Conservation (phyloP, 2,888 invertebrate genomes). For the Biston betularia region DNA sequence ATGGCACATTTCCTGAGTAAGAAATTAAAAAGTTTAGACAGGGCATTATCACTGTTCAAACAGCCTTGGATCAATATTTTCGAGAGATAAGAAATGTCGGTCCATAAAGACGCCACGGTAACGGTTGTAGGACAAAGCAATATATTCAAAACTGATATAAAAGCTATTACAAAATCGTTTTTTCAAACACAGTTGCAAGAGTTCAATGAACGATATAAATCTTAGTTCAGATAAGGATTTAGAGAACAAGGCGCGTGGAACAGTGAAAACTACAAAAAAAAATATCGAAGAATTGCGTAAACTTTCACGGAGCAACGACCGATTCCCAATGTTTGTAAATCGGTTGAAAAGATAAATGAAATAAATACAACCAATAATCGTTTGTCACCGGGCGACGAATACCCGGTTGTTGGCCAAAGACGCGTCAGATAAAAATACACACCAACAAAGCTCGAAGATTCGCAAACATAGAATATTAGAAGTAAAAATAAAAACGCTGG, state of each 20-base stretch:
- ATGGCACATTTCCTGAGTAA: constrained; percentile 45
- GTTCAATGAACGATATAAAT: constrained; percentile 58
- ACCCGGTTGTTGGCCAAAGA: constrained; percentile 53
- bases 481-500: constrained; percentile 19
- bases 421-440: constrained; percentile 64
- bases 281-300: constrained; percentile 55
- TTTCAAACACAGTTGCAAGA: constrained; percentile 15
- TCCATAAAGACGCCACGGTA: constrained; percentile 19
- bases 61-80: constrained; percentile 63
- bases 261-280: constrained; percentile 25
- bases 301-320: constrained; percentile 65
- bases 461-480: constrained; percentile 27
- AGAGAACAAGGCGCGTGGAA: constrained; percentile 31
- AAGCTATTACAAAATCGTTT: constrained; percentile 26
- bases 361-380: constrained; percentile 63
- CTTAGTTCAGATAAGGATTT: constrained; percentile 51
- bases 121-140: constrained; percentile 10
- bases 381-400: constrained; percentile 59
- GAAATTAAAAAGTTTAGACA: constrained; percentile 47
- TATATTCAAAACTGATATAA: constrained; percentile 11
- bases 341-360: constrained; percentile 59
- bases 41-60: constrained; percentile 55
- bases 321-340: constrained; percentile 57
- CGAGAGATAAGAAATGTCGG: constrained; percentile 38
- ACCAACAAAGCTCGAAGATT: constrained; percentile 59